Evolutionary conservation across 35 echinoderm and acorn worm species (phyloP).

Genomic region (Lytechinus pictus): DNA sequence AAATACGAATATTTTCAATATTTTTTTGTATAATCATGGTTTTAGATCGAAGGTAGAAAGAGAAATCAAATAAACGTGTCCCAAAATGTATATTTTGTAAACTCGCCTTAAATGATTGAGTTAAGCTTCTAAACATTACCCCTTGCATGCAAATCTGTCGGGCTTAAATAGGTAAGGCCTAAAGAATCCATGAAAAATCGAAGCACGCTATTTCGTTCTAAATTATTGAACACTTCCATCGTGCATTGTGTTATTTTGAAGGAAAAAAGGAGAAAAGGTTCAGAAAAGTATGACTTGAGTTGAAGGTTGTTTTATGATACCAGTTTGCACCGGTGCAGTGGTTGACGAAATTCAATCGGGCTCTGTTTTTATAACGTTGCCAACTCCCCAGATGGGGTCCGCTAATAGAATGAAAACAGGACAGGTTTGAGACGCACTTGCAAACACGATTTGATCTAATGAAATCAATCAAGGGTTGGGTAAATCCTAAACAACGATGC

Average conservation of each 20-base stretch:
- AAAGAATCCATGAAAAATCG: too few species aligned
- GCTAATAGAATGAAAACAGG: background rate
- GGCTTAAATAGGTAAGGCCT: too few species aligned
- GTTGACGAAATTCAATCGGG: background rate
- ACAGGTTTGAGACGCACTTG: background rate
- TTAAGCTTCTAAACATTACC: background rate
- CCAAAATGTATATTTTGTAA: background rate
- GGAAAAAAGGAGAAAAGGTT: too few species aligned
- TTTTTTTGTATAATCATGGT: background rate
- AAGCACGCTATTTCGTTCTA: background rate
- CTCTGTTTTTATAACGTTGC: background rate
- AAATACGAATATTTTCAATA: background rate
- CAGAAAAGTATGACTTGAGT: background rate
- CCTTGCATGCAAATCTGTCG: too few species aligned
- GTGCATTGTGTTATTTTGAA: background rate
- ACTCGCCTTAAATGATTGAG: background rate
- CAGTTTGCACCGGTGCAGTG: background rate
- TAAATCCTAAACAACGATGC: constrained; percentile 24
- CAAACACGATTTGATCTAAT: background rate
- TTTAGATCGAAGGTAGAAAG: background rate
- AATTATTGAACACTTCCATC: background rate
- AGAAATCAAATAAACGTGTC: background rate
- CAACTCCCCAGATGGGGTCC: background rate
- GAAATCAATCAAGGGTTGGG: constrained; percentile 4
- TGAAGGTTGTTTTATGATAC: background rate